A percentile compares a stretch with the other conserved stretches of the same genome.
Conservation (phyloP, 2,797 vertebrate species). For the Sparidentex hasta region DNA sequence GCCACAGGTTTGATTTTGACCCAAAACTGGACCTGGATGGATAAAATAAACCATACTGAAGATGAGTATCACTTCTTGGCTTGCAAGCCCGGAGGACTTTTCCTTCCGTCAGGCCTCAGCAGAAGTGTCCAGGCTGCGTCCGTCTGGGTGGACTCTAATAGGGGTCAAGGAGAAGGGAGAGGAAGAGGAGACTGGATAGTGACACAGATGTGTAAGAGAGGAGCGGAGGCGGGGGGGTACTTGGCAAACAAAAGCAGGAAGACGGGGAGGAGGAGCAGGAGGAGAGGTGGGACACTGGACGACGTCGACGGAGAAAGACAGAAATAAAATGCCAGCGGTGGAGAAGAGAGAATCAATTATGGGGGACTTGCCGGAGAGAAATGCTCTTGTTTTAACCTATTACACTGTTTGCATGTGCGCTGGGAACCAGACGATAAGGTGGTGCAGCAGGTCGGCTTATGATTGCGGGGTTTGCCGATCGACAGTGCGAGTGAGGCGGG, state of each 20-base stretch:
- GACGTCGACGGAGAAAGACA: constrained; percentile 49
- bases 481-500: constrained; percentile 6
- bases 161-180: constrained; percentile 48
- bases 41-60: constrained; percentile 4
- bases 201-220: constrained; percentile 67
- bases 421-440: constrained; percentile 9
- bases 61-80: neutral
- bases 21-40: neutral
- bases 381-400: constrained; percentile 16
- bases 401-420: constrained; percentile 6
- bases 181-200: constrained; percentile 63
- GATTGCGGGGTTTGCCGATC: neutral
- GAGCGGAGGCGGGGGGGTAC: constrained; percentile 43
- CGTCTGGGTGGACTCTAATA: constrained; percentile 18
- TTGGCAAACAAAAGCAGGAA: constrained; percentile 84
- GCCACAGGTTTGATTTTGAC: constrained; percentile 9
- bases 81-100: neutral
- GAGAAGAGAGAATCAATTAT: constrained; percentile 40
- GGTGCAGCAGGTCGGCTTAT: constrained; percentile 10
- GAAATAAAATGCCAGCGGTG: constrained; percentile 55
- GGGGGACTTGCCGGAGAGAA: constrained; percentile 50
- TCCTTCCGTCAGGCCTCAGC: neutral
- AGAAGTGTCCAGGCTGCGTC: constrained; percentile 12
- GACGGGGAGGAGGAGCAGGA: constrained; percentile 48
- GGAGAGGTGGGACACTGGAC: constrained; percentile 22